Conservation (phyloP, 2,888 invertebrate species). For the Agrypnus murinus region DNA sequence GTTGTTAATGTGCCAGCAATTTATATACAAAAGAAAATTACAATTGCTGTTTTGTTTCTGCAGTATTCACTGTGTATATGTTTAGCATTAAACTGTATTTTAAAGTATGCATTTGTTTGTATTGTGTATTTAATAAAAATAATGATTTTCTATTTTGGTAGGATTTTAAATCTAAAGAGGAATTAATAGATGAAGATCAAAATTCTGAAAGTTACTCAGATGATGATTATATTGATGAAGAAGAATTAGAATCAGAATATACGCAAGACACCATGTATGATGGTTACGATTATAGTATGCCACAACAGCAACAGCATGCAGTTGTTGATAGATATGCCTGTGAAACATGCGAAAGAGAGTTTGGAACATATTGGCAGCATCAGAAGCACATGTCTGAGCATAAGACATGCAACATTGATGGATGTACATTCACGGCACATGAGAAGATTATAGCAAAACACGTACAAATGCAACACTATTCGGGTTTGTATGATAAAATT, state of each 20-base stretch:
- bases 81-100: too few species aligned
- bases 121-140: too few species aligned
- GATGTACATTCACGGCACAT: slow-evolving; percentile 87
- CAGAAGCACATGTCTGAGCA: slow-evolving; percentile 83
- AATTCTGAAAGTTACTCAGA: slow-evolving; percentile 1
- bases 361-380: slow-evolving; percentile 76
- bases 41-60: slow-evolving; percentile 11
- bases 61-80: neutral
- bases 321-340: slow-evolving; percentile 73
- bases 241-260: slow-evolving; percentile 29
- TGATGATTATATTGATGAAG: too few species aligned
- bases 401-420: slow-evolving; percentile 85
- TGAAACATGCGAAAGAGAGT: slow-evolving; percentile 88
- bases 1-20: too few species aligned
- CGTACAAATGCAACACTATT: slow-evolving; percentile 86
- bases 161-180: slow-evolving; percentile 4
- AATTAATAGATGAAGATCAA: neutral
- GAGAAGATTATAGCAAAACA: slow-evolving; percentile 87
- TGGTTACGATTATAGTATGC: neutral
- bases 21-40: neutral
- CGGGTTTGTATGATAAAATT: slow-evolving; percentile 88
- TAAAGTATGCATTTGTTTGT: neutral
- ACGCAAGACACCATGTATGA: slow-evolving; percentile 39
- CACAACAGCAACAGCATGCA: neutral
- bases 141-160: slow-evolving; percentile 1